Conservation (phyloP, 2,888 invertebrate genomes). For the Troides helena region DNA sequence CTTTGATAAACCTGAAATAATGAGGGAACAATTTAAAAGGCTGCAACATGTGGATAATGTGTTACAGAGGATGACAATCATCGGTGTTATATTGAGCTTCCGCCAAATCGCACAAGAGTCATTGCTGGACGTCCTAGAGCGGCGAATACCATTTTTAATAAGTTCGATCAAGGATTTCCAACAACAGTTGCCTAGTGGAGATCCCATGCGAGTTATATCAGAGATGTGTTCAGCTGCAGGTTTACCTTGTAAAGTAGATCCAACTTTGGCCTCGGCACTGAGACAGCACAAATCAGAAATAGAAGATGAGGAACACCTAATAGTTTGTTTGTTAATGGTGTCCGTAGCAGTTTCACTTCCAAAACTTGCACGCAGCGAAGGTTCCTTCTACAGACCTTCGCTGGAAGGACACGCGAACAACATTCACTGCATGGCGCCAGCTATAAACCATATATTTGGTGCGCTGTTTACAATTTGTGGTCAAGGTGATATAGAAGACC, state of each 20-base stretch:
- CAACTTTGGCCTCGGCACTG: slow-evolving; percentile 93
- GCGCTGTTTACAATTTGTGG: slow-evolving; percentile 98
- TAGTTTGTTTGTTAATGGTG: slow-evolving; percentile 98
- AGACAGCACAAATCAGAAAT: slow-evolving; percentile 92
- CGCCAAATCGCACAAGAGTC: slow-evolving; percentile 96
- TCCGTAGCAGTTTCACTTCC: slow-evolving; percentile 99
- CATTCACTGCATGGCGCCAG: slow-evolving; percentile 98
- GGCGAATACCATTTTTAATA: slow-evolving; percentile 96
- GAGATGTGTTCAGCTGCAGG: slow-evolving; percentile 99
- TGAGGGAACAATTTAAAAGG: slow-evolving; percentile 97
- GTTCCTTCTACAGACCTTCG: slow-evolving; percentile 92
- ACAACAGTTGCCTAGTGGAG: slow-evolving; percentile 94
- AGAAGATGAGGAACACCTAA: slow-evolving; percentile 94
- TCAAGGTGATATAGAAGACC: slow-evolving; percentile 96
- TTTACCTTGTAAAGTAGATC: slow-evolving; percentile 95
- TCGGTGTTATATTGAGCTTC: slow-evolving; percentile 98
- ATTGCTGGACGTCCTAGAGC: slow-evolving; percentile 94
- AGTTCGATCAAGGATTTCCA: slow-evolving; percentile 97
- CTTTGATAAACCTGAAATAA: slow-evolving; percentile 98
- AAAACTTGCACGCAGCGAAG: slow-evolving; percentile 93
- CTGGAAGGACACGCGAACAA: slow-evolving; percentile 98
- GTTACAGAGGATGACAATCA: slow-evolving; percentile 97
- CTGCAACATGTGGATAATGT: slow-evolving; percentile 96
- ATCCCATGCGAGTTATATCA: slow-evolving; percentile 93
- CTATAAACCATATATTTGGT: slow-evolving; percentile 97